These are phyloP conservation scores for Lasius fuliginosus DNA, from an alignment of 2,888 invertebrate species.

Conservation along the genomic window DNA sequence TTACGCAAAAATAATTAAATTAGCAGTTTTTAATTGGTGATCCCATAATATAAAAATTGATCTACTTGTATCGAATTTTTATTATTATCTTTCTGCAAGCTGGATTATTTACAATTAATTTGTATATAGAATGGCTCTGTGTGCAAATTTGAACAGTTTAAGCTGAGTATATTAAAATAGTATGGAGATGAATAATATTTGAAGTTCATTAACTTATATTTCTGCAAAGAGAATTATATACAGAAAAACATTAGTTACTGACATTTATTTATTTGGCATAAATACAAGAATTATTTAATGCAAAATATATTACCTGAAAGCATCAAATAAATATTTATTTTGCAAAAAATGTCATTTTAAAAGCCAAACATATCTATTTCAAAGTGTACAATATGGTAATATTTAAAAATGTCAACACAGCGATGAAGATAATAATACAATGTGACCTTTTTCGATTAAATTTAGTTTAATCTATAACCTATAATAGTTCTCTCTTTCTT, in stretches of 20 bases:
- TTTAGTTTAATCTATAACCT: slow-evolving; percentile 4
- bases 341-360: background rate
- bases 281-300: background rate
- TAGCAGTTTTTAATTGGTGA: background rate
- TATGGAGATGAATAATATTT: background rate
- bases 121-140: slow-evolving; percentile 1
- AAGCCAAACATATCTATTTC: background rate
- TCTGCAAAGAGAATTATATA: background rate
- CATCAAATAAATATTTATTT: slow-evolving; percentile 24
- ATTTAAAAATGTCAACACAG: background rate
- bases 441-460: background rate
- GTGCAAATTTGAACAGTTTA: slow-evolving; percentile 3
- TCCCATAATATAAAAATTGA: background rate
- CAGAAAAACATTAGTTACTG: slow-evolving; percentile 6
- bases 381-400: background rate
- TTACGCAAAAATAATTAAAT: background rate
- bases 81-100: slow-evolving; percentile 1
- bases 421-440: background rate
- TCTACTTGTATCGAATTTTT: background rate
- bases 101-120: background rate
- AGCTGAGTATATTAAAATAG: background rate
- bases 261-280: background rate
- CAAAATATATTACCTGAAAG: background rate
- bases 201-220: background rate
- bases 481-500: background rate